Base-by-base conservation (phyloP, 2,797 vertebrate species). In the Meda fulgida region DNA sequence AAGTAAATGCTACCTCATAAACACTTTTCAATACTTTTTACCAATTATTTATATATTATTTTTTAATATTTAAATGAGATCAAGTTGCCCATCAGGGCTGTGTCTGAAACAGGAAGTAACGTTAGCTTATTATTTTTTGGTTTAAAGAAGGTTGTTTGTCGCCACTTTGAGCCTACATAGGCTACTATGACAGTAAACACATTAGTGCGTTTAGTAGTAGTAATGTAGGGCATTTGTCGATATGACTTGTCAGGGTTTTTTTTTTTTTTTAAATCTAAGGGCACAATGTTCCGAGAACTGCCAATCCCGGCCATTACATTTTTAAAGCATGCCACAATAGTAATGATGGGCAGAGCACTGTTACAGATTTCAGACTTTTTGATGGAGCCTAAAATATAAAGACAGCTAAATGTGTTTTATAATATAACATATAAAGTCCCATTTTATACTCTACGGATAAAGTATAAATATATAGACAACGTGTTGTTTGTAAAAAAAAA, bases 101-200 rank as follows among this genome's bases (percentile, higher is more conserved):
- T n/a, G 19, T 48, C 55, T 76, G 23, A 67, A 76, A 38, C 81
- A 76, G 81, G 81, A 83, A 83, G 81, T 83, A n/a, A n/a, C n/a
- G n/a, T n/a, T n/a, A 83, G 16, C 5, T 76, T 38, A 48, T 51
- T 36, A 2, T 36, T 14, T 14, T 72, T 73, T 63, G 18, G n/a
- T 53, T 14, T 8, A 36, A 36, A 10, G 3, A 36, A 21, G 21
- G 23, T 48, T 19, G 58, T 38, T 65, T 75, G 58, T 82, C 5
- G 4, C 2, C 7, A 9, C n/a, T 71, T 55, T 55, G n/a, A 4
- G 19, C 26, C 36, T 40, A 51, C 40, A 48, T n/a, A n/a, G n/a
- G n/a, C n/a, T 23, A 46, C 70, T 63, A 43, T 40, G 55, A 63
- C 7, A 34, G 19, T 71, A 46, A 29, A 34, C 26, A 23, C 38